phyloP scores from a whole-genome alignment of 2,113 vertebrate species.

The Saguinus midas region DNA sequence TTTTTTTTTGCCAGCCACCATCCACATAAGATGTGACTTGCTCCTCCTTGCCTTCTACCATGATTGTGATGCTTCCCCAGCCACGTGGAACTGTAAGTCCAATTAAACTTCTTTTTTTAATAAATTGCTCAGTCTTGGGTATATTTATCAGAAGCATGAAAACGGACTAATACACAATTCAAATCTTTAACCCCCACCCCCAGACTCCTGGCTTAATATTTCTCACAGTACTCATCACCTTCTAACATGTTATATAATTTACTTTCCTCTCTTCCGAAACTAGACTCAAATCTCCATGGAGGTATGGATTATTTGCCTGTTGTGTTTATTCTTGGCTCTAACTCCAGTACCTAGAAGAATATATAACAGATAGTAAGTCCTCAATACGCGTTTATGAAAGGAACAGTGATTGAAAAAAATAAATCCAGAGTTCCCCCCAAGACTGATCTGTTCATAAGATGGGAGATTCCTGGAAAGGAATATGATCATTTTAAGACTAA shows the following conservation, averaged over 20 bases:
- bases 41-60: too few species aligned
- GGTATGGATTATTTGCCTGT: neutral
- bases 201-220: neutral
- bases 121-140: too few species aligned
- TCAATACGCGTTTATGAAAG: neutral
- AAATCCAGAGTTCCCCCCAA: neutral
- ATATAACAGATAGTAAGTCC: neutral
- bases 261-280: neutral
- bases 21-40: too few species aligned
- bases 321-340: constrained; percentile 19
- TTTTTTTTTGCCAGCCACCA: too few species aligned
- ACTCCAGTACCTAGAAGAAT: neutral
- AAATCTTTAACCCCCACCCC: neutral
- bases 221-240: neutral
- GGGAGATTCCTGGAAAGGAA: neutral
- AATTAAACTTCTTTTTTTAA: too few species aligned
- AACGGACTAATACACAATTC: neutral
- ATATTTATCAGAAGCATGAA: too few species aligned
- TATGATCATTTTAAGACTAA: neutral
- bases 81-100: too few species aligned
- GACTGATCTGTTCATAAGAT: neutral
- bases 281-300: neutral
- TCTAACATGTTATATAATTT: neutral
- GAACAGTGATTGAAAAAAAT: neutral
- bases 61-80: too few species aligned